Base-by-base conservation (phyloP, 1,140 invertebrate species). In the Drosophila teissieri region DNA sequence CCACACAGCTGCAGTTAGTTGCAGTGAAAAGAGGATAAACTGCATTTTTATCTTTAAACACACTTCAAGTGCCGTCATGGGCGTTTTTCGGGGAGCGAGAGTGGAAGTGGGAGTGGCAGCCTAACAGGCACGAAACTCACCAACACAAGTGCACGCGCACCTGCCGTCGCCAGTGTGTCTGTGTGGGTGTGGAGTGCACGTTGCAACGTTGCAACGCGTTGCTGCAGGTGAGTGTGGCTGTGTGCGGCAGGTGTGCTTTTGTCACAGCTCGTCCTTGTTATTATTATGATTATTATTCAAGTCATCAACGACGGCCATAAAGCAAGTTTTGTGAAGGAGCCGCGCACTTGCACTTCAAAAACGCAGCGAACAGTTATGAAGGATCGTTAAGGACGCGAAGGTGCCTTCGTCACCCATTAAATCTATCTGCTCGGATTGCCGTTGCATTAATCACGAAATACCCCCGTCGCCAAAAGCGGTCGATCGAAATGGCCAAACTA, bases 271-370 rank as follows among this genome's bases (percentile, higher is more conserved):
- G 84, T 88, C 76, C 84, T 88, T 88, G 84, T 89, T 89, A 88
- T 89, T 88, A 88, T 89, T 88, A 84, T 88, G 84, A 88, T 88
- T 88, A 88, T 88, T 88, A 88, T 88, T 89, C 84, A 89, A 88
- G 84, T 88, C 83, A 88, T 88, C 84, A 88, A 80, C 84, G 77
- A 78, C 69, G 82, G 55, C 53, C 64, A 80, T 88, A 89, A 89
- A 88, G 80, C 80, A 88, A 89, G 82, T 80, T 88, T 88, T 88
- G 68, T 84, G 73, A 63, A 79, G 83, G 46, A 68, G 48, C 27
- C 60, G 76, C 60, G 76, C 84, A 88, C 84, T 88, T 89, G 44
- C 42, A 45, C 42, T 45, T 45, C 17, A 45, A 45, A 63, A 70
- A 37, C 67, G 58, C 53, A 63, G 49, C 53, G 56, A 74, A 48